A percentile compares a stretch with the other conserved stretches of the same genome.
Evolutionary conservation across 2,888 invertebrate species (phyloP).

Genomic region (Nowickia ferox): DNA sequence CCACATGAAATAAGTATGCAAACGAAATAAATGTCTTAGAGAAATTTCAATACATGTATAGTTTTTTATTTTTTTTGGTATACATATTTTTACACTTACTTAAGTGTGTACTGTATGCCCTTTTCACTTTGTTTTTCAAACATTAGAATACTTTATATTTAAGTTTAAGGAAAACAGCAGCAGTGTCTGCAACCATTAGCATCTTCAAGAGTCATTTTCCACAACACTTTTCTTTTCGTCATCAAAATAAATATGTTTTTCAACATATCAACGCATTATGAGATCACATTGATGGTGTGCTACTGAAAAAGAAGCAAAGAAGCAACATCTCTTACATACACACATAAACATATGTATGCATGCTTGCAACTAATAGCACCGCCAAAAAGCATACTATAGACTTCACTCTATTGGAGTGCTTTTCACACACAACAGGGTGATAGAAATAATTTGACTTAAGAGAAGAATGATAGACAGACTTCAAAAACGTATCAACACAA

Average conservation of each 20-base stretch:
- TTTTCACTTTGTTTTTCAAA: neutral
- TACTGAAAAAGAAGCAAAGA: slow-evolving; percentile 20
- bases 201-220: neutral
- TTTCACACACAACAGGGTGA: slow-evolving; percentile 24
- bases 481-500: too few relatives aligned
- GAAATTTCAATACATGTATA: neutral
- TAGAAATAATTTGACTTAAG: neutral
- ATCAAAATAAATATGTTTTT: neutral
- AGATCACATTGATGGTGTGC: slow-evolving; percentile 52
- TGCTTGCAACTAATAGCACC: neutral
- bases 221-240: slow-evolving; percentile 24
- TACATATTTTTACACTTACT: neutral
- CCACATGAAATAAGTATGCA: neutral
- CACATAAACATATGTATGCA: neutral
- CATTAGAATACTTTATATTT: neutral
- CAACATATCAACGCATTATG: slow-evolving; percentile 51
- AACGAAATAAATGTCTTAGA: neutral
- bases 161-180: neutral
- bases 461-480: too few relatives aligned
- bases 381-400: slow-evolving; percentile 25
- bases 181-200: slow-evolving; percentile 10
- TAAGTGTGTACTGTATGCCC: neutral
- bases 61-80: neutral
- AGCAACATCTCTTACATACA: slow-evolving; percentile 10
- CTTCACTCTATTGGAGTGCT: slow-evolving; percentile 5